Conservation (phyloP, 2,888 invertebrate species). For the Venusia cambrica region DNA sequence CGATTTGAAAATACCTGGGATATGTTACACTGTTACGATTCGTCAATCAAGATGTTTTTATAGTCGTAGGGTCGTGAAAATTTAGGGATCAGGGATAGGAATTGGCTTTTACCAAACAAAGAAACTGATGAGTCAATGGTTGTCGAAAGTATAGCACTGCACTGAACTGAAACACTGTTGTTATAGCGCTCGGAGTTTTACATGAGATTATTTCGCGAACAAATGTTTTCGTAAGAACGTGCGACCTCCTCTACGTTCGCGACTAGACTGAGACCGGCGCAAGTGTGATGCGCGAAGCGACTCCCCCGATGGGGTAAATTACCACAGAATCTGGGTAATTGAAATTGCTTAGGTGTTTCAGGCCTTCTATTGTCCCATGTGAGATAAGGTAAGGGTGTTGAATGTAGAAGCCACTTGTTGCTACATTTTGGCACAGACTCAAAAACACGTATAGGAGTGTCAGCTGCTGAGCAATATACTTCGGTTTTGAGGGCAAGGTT, state of each 20-base stretch:
- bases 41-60: conserved; percentile 12
- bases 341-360: conserved; percentile 13
- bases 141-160: conserved; percentile 14
- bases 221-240: conserved; percentile 31
- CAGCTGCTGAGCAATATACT: conserved; percentile 5
- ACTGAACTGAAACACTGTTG: conserved; percentile 35
- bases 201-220: conserved; percentile 40
- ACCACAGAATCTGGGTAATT: conserved; percentile 47
- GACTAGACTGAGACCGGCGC: conserved; percentile 47
- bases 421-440: conserved; percentile 29
- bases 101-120: conserved; percentile 7
- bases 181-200: conserved; percentile 27
- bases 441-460: conserved; percentile 16
- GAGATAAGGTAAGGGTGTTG: conserved; percentile 11
- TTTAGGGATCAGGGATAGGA: conserved; percentile 1
- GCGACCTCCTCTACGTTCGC: conserved; percentile 41
- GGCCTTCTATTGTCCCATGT: conserved; percentile 4
- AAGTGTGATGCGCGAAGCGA: conserved; percentile 43
- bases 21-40: conserved; percentile 19
- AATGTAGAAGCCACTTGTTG: conserved; percentile 26
- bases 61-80: conserved; percentile 5
- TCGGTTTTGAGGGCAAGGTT: conserved; percentile 9
- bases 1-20: conserved; percentile 25
- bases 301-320: conserved; percentile 44
- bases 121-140: neutral